phyloP scores from a whole-genome alignment of 2,113 vertebrate species.

The Microtus ochrogaster region DNA sequence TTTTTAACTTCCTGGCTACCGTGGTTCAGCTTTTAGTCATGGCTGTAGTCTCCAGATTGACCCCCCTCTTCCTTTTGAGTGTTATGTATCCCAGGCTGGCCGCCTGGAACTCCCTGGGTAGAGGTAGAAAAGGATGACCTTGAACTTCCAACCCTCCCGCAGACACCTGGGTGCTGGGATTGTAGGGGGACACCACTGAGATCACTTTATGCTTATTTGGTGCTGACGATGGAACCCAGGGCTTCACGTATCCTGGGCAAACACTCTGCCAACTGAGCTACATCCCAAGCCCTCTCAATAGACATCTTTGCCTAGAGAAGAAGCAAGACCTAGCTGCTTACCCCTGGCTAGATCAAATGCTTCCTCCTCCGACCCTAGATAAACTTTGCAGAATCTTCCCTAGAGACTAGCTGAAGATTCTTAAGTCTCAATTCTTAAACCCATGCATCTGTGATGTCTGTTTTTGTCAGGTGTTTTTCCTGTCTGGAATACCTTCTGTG shows the following conservation, averaged over 20 bases:
- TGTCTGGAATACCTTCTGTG: neutral
- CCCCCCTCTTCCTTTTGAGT: neutral
- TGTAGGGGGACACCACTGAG: neutral
- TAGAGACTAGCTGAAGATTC: slow-evolving; percentile 6
- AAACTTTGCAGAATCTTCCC: neutral
- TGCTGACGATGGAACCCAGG: neutral
- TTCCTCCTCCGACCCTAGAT: neutral
- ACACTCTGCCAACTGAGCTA: neutral
- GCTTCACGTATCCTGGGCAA: neutral
- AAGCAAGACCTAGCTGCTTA: neutral
- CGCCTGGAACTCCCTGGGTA: neutral
- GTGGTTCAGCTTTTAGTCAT: neutral
- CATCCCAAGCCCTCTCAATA: neutral
- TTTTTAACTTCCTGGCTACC: neutral
- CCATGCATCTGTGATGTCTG: neutral
- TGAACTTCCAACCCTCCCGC: neutral
- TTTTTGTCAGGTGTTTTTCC: slow-evolving; percentile 26
- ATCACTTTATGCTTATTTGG: neutral
- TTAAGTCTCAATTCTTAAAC: slow-evolving; percentile 9
- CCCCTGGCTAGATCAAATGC: neutral
- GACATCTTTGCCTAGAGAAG: neutral
- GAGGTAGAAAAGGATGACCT: neutral
- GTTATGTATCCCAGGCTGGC: neutral
- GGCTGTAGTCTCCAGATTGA: neutral
- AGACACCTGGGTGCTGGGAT: neutral